Conservation (phyloP, 2,113 vertebrate species). For the Dryoscopus gambensis region DNA sequence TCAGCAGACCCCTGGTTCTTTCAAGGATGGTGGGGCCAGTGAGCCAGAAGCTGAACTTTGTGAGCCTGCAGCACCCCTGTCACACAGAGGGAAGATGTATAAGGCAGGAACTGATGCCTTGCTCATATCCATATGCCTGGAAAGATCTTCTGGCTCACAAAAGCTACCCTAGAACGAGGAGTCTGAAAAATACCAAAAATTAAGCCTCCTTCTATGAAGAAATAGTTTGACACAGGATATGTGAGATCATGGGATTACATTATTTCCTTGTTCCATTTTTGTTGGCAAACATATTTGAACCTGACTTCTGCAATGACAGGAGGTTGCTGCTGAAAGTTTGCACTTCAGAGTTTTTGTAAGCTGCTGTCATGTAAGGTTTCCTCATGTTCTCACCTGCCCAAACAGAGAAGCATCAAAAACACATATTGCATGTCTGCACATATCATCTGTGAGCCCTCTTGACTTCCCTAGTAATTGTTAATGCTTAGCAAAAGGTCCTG, state of each 20-base stretch:
- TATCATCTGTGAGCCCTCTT: not conserved
- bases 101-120: not conserved
- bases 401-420: not conserved
- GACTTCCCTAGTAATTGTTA: not conserved
- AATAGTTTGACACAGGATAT: not conserved
- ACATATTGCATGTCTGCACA: not conserved
- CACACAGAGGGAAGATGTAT: not conserved
- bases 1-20: not conserved
- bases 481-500: slow-evolving; percentile 13
- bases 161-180: not conserved
- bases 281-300: slow-evolving; percentile 26
- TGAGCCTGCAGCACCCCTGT: not conserved
- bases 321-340: not conserved
- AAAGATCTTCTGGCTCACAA: not conserved
- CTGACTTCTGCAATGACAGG: not conserved
- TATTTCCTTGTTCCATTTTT: slow-evolving; percentile 46
- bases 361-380: not conserved
- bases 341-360: not conserved
- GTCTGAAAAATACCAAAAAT: not conserved
- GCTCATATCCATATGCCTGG: not conserved
- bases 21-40: not conserved
- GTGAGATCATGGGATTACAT: slow-evolving; percentile 29
- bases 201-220: not conserved
- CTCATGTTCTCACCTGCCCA: not conserved
- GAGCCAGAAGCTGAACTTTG: not conserved